These are phyloP conservation scores for Philhelius pedissequus DNA, from an alignment of 2,888 invertebrate species.

Conservation along the genomic window DNA sequence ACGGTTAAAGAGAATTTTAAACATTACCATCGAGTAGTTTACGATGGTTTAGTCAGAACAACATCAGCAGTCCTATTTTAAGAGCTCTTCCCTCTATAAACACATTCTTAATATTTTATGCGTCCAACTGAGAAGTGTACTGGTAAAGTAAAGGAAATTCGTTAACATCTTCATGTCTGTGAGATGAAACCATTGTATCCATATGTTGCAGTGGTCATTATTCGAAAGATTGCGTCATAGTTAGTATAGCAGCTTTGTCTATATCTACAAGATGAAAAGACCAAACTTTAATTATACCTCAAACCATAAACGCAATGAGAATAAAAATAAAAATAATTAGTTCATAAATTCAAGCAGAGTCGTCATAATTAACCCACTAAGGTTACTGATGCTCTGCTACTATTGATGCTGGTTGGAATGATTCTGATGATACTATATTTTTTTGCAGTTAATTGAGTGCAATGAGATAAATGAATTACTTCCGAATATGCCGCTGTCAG, in stretches of 20 bases:
- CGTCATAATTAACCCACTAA: conserved; percentile 44
- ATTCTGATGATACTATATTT: conserved; percentile 6
- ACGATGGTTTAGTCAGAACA: not conserved
- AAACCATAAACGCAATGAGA: conserved; percentile 32
- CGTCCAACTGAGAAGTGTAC: not conserved
- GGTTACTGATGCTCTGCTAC: not conserved
- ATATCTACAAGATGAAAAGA: not conserved
- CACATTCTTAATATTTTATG: not conserved
- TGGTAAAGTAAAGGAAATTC: not conserved
- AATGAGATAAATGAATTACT: conserved; percentile 62
- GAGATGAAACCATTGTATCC: not conserved
- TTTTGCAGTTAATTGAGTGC: conserved; percentile 55
- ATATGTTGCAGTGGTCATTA: not conserved
- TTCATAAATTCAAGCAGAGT: conserved; percentile 24
- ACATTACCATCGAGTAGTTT: not conserved
- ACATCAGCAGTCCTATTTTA: not conserved
- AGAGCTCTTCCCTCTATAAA: not conserved
- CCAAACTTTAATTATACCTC: conserved; percentile 25
- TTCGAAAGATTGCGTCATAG: conserved; percentile 17
- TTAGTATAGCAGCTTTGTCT: conserved; percentile 6
- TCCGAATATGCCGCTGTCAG: conserved; percentile 71
- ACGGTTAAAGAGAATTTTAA: not conserved
- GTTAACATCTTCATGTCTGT: not conserved
- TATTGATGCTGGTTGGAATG: not conserved
- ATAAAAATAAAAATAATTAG: conserved; percentile 18